phyloP scores from a whole-genome alignment of 1,140 invertebrate genomes.

The Drosophila burlai region DNA sequence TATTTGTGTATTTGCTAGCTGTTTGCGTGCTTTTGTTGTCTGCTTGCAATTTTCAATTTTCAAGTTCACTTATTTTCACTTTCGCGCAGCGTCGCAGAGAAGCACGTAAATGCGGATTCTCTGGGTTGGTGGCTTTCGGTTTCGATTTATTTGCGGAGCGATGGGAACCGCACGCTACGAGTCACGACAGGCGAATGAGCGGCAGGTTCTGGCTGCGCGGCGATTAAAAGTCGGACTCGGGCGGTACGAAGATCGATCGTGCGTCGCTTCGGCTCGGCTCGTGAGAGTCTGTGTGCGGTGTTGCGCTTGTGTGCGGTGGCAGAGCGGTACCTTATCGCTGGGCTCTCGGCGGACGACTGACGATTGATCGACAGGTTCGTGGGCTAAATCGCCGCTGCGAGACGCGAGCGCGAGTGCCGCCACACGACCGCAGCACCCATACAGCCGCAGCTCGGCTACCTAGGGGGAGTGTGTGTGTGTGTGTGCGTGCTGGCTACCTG shows the following conservation, averaged over 20 bases:
- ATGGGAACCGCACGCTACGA: conserved; percentile 72
- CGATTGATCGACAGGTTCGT: conserved; percentile 85
- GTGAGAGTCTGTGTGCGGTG: conserved; percentile 13
- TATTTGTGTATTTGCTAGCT: conserved; percentile 16
- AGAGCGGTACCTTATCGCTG: conserved; percentile 74
- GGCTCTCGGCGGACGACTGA: conserved; percentile 83
- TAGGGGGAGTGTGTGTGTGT: not conserved
- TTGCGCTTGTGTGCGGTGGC: conserved; percentile 16
- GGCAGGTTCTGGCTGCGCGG: conserved; percentile 69
- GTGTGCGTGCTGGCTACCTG: conserved; percentile 10
- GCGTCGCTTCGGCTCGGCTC: conserved; percentile 17
- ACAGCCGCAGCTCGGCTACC: conserved; percentile 9
- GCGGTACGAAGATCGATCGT: conserved; percentile 54
- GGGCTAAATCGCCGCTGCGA: conserved; percentile 80
- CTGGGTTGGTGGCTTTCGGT: conserved; percentile 11
- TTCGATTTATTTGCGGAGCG: conserved; percentile 37
- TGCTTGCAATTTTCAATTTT: conserved; percentile 29
- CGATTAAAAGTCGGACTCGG: conserved; percentile 72
- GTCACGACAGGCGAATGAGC: conserved; percentile 71
- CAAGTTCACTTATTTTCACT: conserved; percentile 71
- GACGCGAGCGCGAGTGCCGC: conserved; percentile 71
- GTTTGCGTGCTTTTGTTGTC: conserved; percentile 6
- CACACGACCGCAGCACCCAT: conserved; percentile 72
- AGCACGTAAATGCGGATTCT: conserved; percentile 57
- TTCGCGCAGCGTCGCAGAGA: conserved; percentile 60